Conservation (phyloP, 2,888 invertebrate species). For the Apoda limacodes region DNA sequence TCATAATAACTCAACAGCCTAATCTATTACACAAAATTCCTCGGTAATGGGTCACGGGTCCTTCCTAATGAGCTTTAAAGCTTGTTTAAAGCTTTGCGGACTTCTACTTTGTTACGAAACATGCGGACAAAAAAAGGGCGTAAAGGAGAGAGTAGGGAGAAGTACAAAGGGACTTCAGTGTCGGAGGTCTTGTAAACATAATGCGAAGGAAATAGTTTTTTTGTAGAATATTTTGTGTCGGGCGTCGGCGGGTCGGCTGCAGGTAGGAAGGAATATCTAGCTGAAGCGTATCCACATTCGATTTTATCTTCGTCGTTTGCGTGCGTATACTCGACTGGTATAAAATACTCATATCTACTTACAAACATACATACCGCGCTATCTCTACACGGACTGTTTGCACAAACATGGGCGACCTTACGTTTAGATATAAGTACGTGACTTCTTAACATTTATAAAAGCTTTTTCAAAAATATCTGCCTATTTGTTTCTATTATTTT, state of each 20-base stretch:
- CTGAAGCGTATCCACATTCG: conserved; percentile 23
- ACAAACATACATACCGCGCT: conserved; percentile 55
- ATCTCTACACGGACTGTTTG: conserved; percentile 50
- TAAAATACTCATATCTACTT: not conserved
- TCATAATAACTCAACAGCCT: no score
- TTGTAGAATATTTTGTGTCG: conserved; percentile 30
- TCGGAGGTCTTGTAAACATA: conserved; percentile 65
- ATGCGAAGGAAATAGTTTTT: conserved; percentile 60
- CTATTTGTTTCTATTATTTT: no score
- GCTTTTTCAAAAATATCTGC: no score
- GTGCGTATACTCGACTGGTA: conserved; percentile 23
- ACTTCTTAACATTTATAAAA: no score
- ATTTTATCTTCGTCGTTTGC: conserved; percentile 49
- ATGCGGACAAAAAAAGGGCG: conserved; percentile 58
- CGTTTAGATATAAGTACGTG: conserved; percentile 40
- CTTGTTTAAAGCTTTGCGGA: no score
- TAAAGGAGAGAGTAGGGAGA: conserved; percentile 30
- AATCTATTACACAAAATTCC: no score
- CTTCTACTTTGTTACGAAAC: conserved; percentile 33
- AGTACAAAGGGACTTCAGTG: conserved; percentile 48
- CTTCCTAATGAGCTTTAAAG: no score
- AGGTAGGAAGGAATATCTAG: conserved; percentile 48
- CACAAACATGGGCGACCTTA: conserved; percentile 51
- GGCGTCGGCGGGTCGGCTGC: conserved; percentile 39
- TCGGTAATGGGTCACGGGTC: no score